These are phyloP conservation scores for Hermodice carunculata DNA, from an alignment of 2,888 invertebrate species.

Conservation along the genomic window DNA sequence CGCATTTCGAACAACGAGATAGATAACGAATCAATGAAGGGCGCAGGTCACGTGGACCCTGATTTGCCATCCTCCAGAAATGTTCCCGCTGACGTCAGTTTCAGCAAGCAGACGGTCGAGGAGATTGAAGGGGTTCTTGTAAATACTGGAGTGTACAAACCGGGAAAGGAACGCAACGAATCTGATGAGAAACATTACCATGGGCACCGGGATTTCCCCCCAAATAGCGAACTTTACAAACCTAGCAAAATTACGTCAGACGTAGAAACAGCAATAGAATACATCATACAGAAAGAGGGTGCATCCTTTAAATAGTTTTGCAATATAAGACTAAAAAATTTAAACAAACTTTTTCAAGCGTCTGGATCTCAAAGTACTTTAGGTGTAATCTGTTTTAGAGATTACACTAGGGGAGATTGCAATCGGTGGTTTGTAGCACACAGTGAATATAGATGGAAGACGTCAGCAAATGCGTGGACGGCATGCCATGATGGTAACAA, in stretches of 20 bases:
- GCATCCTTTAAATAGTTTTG: too few species aligned
- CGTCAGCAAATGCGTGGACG: too few species aligned
- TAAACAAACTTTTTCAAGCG: too few species aligned
- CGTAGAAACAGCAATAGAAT: conserved; percentile 58
- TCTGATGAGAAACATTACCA: conserved; percentile 50
- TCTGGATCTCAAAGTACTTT: too few species aligned
- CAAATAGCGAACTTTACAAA: conserved; percentile 57
- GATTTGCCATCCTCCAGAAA: conserved; percentile 55
- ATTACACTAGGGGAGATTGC: too few species aligned
- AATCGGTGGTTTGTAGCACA: too few species aligned
- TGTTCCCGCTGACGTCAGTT: conserved; percentile 53
- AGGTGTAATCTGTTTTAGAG: too few species aligned
- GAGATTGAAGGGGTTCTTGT: conserved; percentile 62
- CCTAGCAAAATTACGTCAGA: conserved; percentile 59
- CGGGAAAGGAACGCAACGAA: conserved; percentile 38
- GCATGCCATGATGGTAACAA: too few species aligned
- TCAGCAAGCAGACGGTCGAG: conserved; percentile 61
- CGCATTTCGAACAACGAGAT: conserved; percentile 27
- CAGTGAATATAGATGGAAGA: too few species aligned
- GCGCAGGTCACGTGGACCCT: conserved; percentile 23
- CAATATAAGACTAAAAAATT: too few species aligned
- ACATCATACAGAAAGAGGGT: conserved; percentile 59
- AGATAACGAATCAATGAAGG: neutral
- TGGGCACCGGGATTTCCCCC: conserved; percentile 64
- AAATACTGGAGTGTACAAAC: conserved; percentile 66